phyloP scores from a whole-genome alignment of 2,888 invertebrate species.

The Mylabris sibirica region DNA sequence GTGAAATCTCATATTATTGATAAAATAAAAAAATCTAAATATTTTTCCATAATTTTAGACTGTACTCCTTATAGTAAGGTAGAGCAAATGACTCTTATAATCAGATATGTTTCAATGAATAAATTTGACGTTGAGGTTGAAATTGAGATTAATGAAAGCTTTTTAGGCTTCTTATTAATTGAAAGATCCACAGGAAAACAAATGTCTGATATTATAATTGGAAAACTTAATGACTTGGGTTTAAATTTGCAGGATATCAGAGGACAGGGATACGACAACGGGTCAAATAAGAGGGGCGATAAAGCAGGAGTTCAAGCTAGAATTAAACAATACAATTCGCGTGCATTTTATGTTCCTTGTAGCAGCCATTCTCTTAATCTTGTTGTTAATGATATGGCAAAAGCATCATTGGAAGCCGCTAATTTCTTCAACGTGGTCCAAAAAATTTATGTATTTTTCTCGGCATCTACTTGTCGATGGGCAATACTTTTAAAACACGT shows the following conservation, averaged over 20 bases:
- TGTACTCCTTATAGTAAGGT: no score
- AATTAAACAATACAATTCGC: conserved; percentile 37
- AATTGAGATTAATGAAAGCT: no score
- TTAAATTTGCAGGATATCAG: conserved; percentile 29
- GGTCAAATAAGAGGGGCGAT: conserved; percentile 41
- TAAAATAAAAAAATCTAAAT: no score
- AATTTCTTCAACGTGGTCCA: conserved; percentile 42
- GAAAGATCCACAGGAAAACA: no score
- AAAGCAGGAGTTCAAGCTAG: conserved; percentile 39
- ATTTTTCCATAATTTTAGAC: no score
- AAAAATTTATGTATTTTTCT: conserved; percentile 42
- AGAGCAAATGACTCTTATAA: no score
- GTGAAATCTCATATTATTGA: no score
- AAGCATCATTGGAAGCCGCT: conserved; percentile 27
- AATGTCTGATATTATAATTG: no score
- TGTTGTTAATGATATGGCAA: conserved; percentile 44
- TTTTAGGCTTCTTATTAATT: no score
- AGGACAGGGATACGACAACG: conserved; percentile 39
- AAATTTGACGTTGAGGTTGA: no score
- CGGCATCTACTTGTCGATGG: conserved; percentile 40
- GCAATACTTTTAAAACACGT: conserved; percentile 34
- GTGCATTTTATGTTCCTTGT: conserved; percentile 47
- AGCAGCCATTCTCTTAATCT: conserved; percentile 44
- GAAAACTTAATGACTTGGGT: no score
- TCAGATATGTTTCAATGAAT: no score